These are phyloP conservation scores for Pseudomugil gertrudae DNA, from an alignment of 2,797 vertebrate genomes.

Conservation along the genomic window DNA sequence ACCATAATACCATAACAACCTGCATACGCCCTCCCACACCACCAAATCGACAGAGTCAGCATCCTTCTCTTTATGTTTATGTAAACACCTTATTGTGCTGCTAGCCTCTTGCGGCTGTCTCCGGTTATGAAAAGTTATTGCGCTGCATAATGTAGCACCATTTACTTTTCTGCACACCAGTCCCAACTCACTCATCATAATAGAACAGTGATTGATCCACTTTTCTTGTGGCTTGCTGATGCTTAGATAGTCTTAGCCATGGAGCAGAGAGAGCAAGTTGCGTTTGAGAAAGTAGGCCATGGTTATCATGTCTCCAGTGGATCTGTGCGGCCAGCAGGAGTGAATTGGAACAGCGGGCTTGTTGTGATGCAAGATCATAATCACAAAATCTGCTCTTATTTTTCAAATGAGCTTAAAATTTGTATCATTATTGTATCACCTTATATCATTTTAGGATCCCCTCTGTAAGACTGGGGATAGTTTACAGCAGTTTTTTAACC, in stretches of 20 bases:
- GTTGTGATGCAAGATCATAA: conserved; percentile 27
- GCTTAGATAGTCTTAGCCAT: conserved; percentile 31
- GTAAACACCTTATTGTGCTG: conserved; percentile 64
- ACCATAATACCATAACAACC: conserved; percentile 5
- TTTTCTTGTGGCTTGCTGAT: conserved; percentile 29
- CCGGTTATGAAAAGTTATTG: conserved; percentile 71
- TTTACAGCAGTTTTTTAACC: no score
- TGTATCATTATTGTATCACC: not conserved
- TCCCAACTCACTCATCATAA: conserved; percentile 57
- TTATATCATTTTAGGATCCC: no score
- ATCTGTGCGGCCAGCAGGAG: conserved; percentile 43
- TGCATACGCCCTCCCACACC: conserved; percentile 25
- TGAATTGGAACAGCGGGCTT: not conserved
- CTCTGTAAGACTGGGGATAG: no score
- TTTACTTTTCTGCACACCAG: conserved; percentile 55
- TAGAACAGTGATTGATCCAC: conserved; percentile 64
- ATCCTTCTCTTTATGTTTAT: conserved; percentile 61
- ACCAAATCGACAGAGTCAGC: conserved; percentile 64
- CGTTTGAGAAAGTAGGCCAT: conserved; percentile 66
- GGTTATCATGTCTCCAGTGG: conserved; percentile 37
- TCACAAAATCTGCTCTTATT: not conserved
- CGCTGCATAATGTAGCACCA: conserved; percentile 62
- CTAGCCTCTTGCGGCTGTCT: conserved; percentile 49
- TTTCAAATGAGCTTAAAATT: not conserved
- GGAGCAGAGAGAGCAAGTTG: conserved; percentile 33